Evolutionary conservation across 1,140 invertebrate genomes (phyloP).

Genomic region (Euura lappo): DNA sequence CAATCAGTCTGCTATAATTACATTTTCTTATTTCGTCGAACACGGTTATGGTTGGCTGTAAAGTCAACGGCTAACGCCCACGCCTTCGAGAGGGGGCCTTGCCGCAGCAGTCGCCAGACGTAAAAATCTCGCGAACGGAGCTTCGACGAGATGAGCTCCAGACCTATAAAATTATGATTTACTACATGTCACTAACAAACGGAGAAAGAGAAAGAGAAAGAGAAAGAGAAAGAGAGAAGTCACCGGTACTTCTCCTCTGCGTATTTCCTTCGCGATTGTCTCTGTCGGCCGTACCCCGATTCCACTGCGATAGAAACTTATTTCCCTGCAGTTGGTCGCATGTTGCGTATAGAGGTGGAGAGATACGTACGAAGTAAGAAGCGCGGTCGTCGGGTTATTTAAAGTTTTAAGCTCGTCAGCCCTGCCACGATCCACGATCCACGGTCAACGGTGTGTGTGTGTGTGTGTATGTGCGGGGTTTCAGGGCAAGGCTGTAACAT

Average conservation of each 20-base stretch:
- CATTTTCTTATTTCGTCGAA: too few species aligned
- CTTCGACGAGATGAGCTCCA: slow-evolving; percentile 31
- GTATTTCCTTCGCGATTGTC: too few species aligned
- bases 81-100: neutral
- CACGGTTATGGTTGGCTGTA: too few species aligned
- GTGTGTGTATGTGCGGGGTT: too few species aligned
- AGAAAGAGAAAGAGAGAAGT: too few species aligned
- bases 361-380: neutral
- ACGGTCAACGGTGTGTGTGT: too few species aligned
- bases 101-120: neutral
- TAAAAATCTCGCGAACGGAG: slow-evolving; percentile 9
- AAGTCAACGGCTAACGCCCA: neutral
- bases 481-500: slow-evolving; percentile 13
- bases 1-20: too few species aligned
- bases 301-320: too few species aligned
- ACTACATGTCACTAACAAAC: slow-evolving; percentile 51
- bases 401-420: slow-evolving; percentile 35
- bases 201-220: neutral
- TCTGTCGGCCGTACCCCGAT: too few species aligned
- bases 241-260: too few species aligned
- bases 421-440: neutral
- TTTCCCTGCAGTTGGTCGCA: too few species aligned
- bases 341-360: too few species aligned
- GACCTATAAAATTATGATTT: slow-evolving; percentile 57
- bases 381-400: slow-evolving; percentile 25